Conservation (phyloP, 2,888 invertebrate genomes). For the Pristionchus entomophagus region DNA sequence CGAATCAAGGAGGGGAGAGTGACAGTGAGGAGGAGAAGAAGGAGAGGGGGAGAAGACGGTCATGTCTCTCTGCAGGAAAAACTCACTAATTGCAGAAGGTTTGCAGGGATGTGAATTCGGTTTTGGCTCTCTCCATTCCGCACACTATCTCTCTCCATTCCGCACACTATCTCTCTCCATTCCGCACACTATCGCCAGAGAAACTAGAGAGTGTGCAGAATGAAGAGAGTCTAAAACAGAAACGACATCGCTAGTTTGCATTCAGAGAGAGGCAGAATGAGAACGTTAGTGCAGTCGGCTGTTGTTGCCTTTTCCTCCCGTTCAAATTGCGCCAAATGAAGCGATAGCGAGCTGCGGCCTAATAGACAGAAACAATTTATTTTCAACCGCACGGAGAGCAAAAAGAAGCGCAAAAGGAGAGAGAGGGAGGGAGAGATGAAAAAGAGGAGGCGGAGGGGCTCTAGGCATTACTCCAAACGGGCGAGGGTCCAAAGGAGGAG, state of each 20-base stretch:
- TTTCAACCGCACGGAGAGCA: constrained; percentile 8
- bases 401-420: not conserved
- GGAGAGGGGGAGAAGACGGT: not conserved
- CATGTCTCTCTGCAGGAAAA: not conserved
- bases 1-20: not conserved
- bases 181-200: no score
- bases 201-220: no score
- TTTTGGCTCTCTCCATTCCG: not conserved
- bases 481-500: constrained; percentile 1
- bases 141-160: no score
- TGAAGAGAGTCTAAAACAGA: no score
- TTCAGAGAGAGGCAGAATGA: not conserved
- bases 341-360: not conserved
- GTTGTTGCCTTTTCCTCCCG: not conserved
- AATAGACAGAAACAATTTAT: constrained; percentile 11
- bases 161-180: no score
- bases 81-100: not conserved
- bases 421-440: not conserved
- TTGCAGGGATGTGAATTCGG: not conserved
- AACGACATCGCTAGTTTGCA: not conserved
- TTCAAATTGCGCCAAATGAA: constrained; percentile 2
- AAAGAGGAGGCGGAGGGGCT: not conserved
- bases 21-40: not conserved
- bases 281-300: not conserved
- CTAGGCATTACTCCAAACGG: constrained; percentile 31